These are phyloP conservation scores for Aix galericulata DNA, from an alignment of 2,113 vertebrate genomes.

Conservation along the genomic window DNA sequence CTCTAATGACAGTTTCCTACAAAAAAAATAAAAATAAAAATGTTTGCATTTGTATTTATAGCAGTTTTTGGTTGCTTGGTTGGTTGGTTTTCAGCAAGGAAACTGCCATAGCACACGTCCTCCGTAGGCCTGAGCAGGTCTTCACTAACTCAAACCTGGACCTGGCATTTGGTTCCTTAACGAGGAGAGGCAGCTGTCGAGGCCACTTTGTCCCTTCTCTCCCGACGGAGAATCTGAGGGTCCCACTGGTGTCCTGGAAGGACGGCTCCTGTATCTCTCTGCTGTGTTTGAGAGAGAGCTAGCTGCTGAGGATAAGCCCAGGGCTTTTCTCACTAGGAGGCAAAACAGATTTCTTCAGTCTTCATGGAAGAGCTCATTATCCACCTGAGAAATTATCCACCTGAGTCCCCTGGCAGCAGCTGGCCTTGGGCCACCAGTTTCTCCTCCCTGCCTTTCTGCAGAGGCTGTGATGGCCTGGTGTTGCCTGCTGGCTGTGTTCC, in stretches of 20 bases:
- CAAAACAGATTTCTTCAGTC: not conserved
- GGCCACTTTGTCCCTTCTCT: not conserved
- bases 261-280: not conserved
- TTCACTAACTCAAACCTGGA: not conserved
- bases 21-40: not conserved
- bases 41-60: not conserved
- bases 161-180: not conserved
- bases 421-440: not conserved
- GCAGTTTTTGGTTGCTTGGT: not conserved
- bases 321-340: not conserved
- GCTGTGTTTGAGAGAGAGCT: not conserved
- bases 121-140: not conserved
- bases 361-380: not conserved
- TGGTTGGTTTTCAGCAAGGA: not conserved
- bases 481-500: rapidly evolving
- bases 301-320: not conserved
- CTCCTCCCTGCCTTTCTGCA: not conserved
- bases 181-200: not conserved
- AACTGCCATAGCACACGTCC: not conserved
- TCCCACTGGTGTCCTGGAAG: not conserved
- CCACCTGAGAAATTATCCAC: not conserved
- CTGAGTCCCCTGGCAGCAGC: not conserved
- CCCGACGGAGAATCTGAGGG: rapidly evolving
- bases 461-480: not conserved
- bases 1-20: not conserved